Conservation (phyloP, 2,888 invertebrate genomes). For the Gonocerus acuteangulatus region DNA sequence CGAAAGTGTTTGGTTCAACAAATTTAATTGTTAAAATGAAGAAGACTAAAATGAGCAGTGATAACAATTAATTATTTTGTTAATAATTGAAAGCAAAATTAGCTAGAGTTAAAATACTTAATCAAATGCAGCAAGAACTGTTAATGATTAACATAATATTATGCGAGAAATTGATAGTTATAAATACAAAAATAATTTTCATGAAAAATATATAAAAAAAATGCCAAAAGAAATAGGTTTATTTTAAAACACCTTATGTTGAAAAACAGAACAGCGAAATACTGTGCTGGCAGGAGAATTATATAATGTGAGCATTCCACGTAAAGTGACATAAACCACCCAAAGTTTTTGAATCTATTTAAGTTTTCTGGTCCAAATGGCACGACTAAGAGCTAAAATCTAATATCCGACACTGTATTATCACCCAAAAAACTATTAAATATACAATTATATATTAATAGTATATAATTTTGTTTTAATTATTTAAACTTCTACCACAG, state of each 20-base stretch:
- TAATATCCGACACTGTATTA: constrained; percentile 31
- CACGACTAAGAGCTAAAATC: constrained; percentile 33
- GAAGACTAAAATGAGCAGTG: constrained; percentile 13
- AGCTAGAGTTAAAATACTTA: background rate
- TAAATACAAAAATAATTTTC: too few species aligned
- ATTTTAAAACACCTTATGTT: too few species aligned
- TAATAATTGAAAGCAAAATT: constrained; percentile 5
- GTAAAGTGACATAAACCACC: constrained; percentile 8
- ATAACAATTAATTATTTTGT: constrained; percentile 1
- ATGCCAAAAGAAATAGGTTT: too few species aligned
- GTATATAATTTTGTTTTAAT: constrained; percentile 32
- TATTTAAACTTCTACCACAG: constrained; percentile 40
- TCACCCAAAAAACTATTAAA: constrained; percentile 37
- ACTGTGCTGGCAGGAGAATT: constrained; percentile 24
- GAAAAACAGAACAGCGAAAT: background rate
- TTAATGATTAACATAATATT: too few species aligned
- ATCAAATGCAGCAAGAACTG: background rate
- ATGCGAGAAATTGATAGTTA: too few species aligned
- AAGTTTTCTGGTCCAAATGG: constrained; percentile 34
- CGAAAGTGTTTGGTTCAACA: constrained; percentile 22
- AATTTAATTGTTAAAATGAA: background rate
- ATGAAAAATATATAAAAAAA: too few species aligned
- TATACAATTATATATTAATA: constrained; percentile 25
- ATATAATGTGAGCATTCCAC: constrained; percentile 20
- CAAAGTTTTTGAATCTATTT: constrained; percentile 13